Evolutionary conservation across 2,113 vertebrate genomes (phyloP).

Genomic region (Nyctibius bracteatus): DNA sequence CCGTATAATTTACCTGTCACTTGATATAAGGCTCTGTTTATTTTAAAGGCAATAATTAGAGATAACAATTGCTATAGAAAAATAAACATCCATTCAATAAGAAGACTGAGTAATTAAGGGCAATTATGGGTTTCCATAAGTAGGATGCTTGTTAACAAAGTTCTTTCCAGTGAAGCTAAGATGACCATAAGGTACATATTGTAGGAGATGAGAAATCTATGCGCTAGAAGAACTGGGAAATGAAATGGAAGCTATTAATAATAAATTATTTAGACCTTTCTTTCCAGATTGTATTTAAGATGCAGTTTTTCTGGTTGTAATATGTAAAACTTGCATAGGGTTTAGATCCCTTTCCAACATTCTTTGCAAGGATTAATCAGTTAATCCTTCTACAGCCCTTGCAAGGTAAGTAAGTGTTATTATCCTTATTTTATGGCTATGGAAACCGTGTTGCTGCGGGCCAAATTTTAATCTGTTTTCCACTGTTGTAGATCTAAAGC

Average conservation of each 20-base stretch:
- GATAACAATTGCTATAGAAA: conserved; percentile 57
- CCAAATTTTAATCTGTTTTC: conserved; percentile 45
- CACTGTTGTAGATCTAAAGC: conserved; percentile 8
- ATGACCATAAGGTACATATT: background rate
- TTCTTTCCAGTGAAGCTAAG: background rate
- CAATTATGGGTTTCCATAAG: conserved; percentile 7
- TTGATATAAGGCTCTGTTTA: background rate
- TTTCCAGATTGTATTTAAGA: conserved; percentile 11
- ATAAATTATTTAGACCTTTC: background rate
- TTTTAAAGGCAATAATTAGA: conserved; percentile 66
- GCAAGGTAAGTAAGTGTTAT: conserved; percentile 30
- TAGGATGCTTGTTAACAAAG: background rate
- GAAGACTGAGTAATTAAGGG: conserved; percentile 33
- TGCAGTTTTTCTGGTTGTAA: background rate
- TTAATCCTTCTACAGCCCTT: conserved; percentile 47
- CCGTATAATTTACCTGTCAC: background rate
- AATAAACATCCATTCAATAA: conserved; percentile 45
- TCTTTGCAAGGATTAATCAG: conserved; percentile 53
- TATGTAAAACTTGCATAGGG: background rate
- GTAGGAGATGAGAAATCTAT: background rate
- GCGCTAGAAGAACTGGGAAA: background rate
- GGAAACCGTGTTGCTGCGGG: conserved; percentile 25
- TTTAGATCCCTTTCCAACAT: background rate
- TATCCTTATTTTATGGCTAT: conserved; percentile 19
- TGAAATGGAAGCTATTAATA: background rate